Evolutionary conservation across 2,113 vertebrate species (phyloP), one percentile per base, ranked within the genome.

Genomic region (Sialia sialis): DNA sequence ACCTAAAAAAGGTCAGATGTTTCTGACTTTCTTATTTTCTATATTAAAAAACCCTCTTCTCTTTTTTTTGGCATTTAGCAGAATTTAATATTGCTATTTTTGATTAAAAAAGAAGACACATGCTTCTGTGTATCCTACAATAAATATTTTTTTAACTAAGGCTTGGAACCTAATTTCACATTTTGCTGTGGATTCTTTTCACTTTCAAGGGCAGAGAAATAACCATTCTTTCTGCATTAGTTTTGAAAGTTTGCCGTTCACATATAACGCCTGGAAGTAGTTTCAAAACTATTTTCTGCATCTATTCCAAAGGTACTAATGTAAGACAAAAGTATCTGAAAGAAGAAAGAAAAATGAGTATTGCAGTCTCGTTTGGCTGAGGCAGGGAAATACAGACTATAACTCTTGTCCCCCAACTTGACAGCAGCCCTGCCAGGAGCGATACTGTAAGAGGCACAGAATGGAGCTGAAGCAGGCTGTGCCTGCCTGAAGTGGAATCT

Each of bases 141-240:
- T 30, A 87, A 5, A 8, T 87, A 11, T 95, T 95, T 90, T 51
- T 52, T 16, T 87, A 83, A 64, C n/a, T 68, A 74, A 83, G 41
- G 7, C 38, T 55, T 87, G 60, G 29, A 87, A 79, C 26, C 17
- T 34, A 80, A 64, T 38, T 91, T 79, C 13, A 2, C 19, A 54
- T 91, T 95, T 93, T 83, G 16, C 56, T 95, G 41, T 83, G 77
- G 17, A 68, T 80, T 83, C 29, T 83, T 90, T 93, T 86, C n/a
- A 92, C 46, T 83, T 93, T 86, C 18, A 74, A 73, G 7, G 54
- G 26, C 17, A 68, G 41, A 74, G 29, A 76, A 90, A 79, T 64
- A 83, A 70, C 46, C 0, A 3, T 79, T 90, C 27, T 64, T 73
- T 69, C 46, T 80, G 21, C 21, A 39, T 68, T 68, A 41, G 6